A percentile compares a stretch with the other conserved stretches of the same genome.
Conservation (phyloP, 2,113 vertebrate species). For the Empidonax traillii region DNA sequence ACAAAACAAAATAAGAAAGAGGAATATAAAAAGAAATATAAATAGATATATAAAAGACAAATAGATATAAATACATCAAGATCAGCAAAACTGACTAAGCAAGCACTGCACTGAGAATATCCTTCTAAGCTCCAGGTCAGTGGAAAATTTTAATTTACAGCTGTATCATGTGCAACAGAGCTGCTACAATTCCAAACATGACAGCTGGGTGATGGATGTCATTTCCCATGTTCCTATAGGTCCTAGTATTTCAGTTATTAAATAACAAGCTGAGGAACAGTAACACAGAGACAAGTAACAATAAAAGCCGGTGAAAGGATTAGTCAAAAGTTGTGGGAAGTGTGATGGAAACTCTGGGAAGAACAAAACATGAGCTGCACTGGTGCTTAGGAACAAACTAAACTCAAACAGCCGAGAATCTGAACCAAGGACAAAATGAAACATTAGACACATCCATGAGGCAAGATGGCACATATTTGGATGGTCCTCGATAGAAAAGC, state of each 20-base stretch:
- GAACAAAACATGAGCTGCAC: not conserved
- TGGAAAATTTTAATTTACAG: slow-evolving; percentile 57
- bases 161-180: slow-evolving; percentile 32
- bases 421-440: slow-evolving; percentile 27
- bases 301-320: slow-evolving; percentile 26
- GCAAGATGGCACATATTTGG: not conserved
- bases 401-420: not conserved
- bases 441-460: not conserved
- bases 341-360: slow-evolving; percentile 22
- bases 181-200: slow-evolving; percentile 39
- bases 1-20: not conserved
- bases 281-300: slow-evolving; percentile 4
- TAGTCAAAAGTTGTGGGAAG: slow-evolving; percentile 15
- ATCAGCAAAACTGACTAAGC: slow-evolving; percentile 20
- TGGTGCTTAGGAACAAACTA: not conserved
- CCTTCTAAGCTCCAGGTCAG: not conserved
- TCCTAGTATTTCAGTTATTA: slow-evolving; percentile 34
- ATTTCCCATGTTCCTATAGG: slow-evolving; percentile 35
- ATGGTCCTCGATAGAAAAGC: not conserved
- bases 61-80: not conserved
- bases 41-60: not conserved
- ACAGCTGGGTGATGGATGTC: slow-evolving; percentile 36
- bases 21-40: not conserved
- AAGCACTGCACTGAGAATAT: slow-evolving; percentile 20
- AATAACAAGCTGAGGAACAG: slow-evolving; percentile 41